Conservation (phyloP, 2,888 invertebrate species). For the Beris chalybata region DNA sequence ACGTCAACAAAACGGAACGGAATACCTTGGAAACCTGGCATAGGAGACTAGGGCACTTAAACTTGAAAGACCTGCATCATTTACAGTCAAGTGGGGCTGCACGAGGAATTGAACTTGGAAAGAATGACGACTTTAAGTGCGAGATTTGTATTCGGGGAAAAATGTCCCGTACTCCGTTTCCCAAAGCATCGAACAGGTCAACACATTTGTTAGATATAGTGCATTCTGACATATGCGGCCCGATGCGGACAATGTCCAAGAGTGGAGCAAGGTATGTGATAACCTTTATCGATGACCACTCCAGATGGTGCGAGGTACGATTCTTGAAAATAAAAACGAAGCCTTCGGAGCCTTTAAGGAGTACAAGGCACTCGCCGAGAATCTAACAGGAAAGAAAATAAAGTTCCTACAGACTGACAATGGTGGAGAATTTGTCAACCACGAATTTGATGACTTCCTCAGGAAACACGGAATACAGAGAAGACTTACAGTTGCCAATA, state of each 20-base stretch:
- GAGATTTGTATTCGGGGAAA: not conserved
- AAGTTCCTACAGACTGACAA: too few species aligned
- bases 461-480: too few species aligned
- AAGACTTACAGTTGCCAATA: too few species aligned
- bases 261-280: not conserved
- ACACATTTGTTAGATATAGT: not conserved
- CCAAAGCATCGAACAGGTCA: conserved; percentile 3
- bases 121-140: not conserved
- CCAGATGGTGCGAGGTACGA: not conserved
- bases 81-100: not conserved
- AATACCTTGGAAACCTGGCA: too few species aligned
- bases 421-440: too few species aligned
- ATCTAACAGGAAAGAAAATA: too few species aligned
- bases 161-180: not conserved
- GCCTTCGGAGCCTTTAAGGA: too few species aligned
- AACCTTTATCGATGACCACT: not conserved
- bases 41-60: too few species aligned
- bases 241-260: not conserved
- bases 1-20: too few species aligned
- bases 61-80: too few species aligned
- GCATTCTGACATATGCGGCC: not conserved
- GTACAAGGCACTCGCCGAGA: too few species aligned
- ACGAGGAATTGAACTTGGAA: not conserved
- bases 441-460: too few species aligned
- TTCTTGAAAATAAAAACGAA: not conserved